phyloP scores from a whole-genome alignment of 1,140 invertebrate species.

The Drosophila oshimai region DNA sequence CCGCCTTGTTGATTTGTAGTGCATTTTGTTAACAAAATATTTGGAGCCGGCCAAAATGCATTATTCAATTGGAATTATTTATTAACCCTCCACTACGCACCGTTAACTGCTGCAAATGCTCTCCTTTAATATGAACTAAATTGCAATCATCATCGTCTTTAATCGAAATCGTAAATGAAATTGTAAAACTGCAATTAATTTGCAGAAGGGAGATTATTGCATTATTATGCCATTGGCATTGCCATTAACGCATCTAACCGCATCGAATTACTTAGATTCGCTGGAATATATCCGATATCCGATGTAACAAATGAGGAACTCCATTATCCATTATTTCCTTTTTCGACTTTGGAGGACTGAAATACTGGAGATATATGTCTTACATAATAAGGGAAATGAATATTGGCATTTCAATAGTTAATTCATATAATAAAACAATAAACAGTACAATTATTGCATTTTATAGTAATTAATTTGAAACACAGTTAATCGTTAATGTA shows the following conservation, averaged over 20 bases:
- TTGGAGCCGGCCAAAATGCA: constrained; percentile 45
- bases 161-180: constrained; percentile 37
- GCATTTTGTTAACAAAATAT: constrained; percentile 74
- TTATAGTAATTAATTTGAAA: too few relatives aligned
- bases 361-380: not conserved
- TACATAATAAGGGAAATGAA: not conserved
- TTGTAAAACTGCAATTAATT: constrained; percentile 3
- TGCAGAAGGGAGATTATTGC: constrained; percentile 21
- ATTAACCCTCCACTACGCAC: constrained; percentile 50
- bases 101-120: constrained; percentile 37
- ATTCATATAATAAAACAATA: too few relatives aligned
- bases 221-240: constrained; percentile 38
- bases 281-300: not conserved
- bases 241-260: constrained; percentile 44
- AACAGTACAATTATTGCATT: too few relatives aligned
- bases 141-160: constrained; percentile 48
- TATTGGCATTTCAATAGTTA: too few relatives aligned
- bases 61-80: constrained; percentile 61
- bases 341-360: not conserved
- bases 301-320: constrained; percentile 11
- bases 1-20: constrained; percentile 24
- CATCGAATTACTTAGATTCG: constrained; percentile 17
- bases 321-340: constrained; percentile 7
- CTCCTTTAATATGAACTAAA: constrained; percentile 23
- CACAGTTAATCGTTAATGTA: too few relatives aligned